Percentiles rank a stretch among this genome's conserved stretches.
Evolutionary conservation across 2,888 invertebrate genomes (phyloP).

Genomic region (Philereme vetulata): DNA sequence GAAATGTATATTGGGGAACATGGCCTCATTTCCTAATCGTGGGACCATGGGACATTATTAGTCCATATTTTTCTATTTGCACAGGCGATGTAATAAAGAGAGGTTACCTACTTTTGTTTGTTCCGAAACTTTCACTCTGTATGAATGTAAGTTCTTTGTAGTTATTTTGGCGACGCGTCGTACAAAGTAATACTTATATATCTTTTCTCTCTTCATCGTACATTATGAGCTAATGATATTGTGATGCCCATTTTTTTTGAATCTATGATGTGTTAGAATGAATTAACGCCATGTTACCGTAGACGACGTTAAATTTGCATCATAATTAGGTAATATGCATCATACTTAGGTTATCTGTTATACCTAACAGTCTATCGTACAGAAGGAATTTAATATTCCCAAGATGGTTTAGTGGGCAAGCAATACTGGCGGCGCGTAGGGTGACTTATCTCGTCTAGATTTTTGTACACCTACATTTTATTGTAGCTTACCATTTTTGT

Average conservation of each 20-base stretch:
- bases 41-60: slow-evolving; percentile 35
- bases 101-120: slow-evolving; percentile 54
- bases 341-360: no score
- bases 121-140: slow-evolving; percentile 54
- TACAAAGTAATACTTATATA: slow-evolving; percentile 30
- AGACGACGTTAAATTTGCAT: not conserved
- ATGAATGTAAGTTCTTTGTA: slow-evolving; percentile 53
- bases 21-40: slow-evolving; percentile 33
- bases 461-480: no score
- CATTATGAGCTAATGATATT: slow-evolving; percentile 26
- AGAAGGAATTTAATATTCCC: no score
- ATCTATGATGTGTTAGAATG: slow-evolving; percentile 1
- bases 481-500: no score
- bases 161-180: slow-evolving; percentile 32
- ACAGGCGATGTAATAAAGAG: slow-evolving; percentile 59
- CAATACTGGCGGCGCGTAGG: no score
- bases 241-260: slow-evolving; percentile 21
- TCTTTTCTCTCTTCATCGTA: slow-evolving; percentile 28
- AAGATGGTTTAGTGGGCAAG: no score
- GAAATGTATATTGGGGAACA: not conserved
- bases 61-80: slow-evolving; percentile 52
- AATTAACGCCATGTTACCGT: not conserved
- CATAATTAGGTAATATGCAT: no score
- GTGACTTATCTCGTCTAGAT: no score
- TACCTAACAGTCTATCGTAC: no score